Conservation (phyloP, 2,888 invertebrate genomes). For the Coleophora flavipennella region DNA sequence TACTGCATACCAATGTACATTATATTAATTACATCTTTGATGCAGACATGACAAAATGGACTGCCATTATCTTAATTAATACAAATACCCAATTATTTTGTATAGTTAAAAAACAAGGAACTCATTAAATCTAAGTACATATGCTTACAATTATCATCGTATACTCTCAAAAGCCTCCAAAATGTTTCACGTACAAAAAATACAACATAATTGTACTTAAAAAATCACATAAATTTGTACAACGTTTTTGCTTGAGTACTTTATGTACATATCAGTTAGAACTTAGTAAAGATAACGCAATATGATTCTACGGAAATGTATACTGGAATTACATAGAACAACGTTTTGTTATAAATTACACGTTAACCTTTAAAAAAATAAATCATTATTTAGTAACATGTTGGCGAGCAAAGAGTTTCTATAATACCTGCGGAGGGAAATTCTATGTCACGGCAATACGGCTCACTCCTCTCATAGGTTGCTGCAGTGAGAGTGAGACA, state of each 20-base stretch:
- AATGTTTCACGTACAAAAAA: constrained; percentile 46
- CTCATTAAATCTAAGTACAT: constrained; percentile 68
- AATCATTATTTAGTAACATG: too few species aligned
- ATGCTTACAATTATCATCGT: constrained; percentile 64
- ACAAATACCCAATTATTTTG: constrained; percentile 39
- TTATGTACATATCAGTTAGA: constrained; percentile 1
- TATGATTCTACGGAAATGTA: too few species aligned
- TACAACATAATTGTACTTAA: constrained; percentile 42
- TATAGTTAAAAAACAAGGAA: constrained; percentile 49
- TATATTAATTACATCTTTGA: constrained; percentile 28
- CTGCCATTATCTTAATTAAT: constrained; percentile 29
- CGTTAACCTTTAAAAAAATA: too few species aligned
- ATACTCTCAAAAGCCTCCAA: constrained; percentile 71
- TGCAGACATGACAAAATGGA: constrained; percentile 24
- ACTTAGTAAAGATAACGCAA: too few species aligned
- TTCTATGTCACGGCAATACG: too few species aligned
- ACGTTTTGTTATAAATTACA: too few species aligned
- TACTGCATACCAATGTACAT: constrained; percentile 19
- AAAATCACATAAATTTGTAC: constrained; percentile 52
- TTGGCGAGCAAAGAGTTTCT: too few species aligned
- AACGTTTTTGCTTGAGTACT: constrained; percentile 16
- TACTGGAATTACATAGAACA: too few species aligned
- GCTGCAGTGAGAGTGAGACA: too few species aligned
- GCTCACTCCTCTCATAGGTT: too few species aligned
- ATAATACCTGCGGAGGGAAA: too few species aligned